Evolutionary conservation across 2,888 invertebrate genomes (phyloP).

Genomic region (Mycalesis mineus): DNA sequence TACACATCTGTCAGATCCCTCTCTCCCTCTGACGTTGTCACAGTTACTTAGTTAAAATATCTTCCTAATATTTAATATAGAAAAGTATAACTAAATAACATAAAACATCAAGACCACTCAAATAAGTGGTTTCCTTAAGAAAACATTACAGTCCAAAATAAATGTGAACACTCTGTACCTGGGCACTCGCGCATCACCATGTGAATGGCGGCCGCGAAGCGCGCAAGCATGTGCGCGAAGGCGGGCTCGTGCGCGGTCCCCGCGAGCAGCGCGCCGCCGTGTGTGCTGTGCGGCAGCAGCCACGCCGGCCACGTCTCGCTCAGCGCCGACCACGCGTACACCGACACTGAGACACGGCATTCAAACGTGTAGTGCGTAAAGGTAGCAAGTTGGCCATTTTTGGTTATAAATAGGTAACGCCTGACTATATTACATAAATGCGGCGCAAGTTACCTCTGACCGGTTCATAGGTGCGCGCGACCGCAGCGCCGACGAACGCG

Average conservation of each 20-base stretch:
- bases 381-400: too few species aligned
- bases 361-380: too few species aligned
- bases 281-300: slow-evolving; percentile 44
- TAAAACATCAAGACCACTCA: too few species aligned
- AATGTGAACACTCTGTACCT: slow-evolving; percentile 47
- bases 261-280: slow-evolving; percentile 36
- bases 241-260: slow-evolving; percentile 35
- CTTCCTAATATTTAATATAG: too few species aligned
- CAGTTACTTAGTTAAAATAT: too few species aligned
- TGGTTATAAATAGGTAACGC: too few species aligned
- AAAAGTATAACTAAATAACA: too few species aligned
- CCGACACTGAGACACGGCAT: slow-evolving; percentile 40
- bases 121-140: too few species aligned
- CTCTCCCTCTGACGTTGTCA: too few species aligned
- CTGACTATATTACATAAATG: too few species aligned
- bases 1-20: too few species aligned
- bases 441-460: slow-evolving; percentile 46
- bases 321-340: slow-evolving; percentile 48
- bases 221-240: slow-evolving; percentile 41
- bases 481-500: slow-evolving; percentile 44
- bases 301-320: slow-evolving; percentile 56
- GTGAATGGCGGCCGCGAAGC: slow-evolving; percentile 41
- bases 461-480: slow-evolving; percentile 45
- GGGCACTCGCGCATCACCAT: slow-evolving; percentile 50
- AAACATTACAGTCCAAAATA: too few species aligned